phyloP scores from a whole-genome alignment of 2,113 vertebrate species.

The Pantherophis guttatus region DNA sequence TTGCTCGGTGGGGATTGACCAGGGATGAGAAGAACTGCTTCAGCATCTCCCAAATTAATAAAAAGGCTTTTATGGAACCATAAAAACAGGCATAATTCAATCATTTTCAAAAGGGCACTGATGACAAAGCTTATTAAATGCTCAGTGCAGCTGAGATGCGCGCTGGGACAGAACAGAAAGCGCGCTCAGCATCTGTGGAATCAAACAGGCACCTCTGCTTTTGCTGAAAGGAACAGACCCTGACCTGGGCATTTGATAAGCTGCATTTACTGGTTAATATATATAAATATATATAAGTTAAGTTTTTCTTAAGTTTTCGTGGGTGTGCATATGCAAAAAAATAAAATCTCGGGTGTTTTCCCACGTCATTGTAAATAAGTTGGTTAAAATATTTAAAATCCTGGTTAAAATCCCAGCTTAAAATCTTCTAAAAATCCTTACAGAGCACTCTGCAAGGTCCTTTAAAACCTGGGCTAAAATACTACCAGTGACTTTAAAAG shows the following conservation, averaged over 20 bases:
- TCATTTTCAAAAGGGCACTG: conserved; percentile 63
- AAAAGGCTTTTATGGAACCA: conserved; percentile 71
- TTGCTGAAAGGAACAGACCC: conserved; percentile 48
- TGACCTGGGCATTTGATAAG: conserved; percentile 56
- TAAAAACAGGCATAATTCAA: conserved; percentile 72
- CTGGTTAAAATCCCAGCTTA: too few relatives aligned
- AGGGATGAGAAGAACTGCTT: conserved; percentile 47
- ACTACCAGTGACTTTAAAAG: too few relatives aligned
- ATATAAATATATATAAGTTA: too few relatives aligned
- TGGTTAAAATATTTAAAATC: too few relatives aligned
- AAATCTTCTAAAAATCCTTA: too few relatives aligned
- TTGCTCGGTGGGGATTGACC: conserved; percentile 35
- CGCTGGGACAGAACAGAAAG: conserved; percentile 42
- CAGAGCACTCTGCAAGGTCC: too few relatives aligned
- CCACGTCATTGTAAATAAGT: too few relatives aligned
- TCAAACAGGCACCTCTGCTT: conserved; percentile 23
- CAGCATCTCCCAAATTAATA: conserved; percentile 68
- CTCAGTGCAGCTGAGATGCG: conserved; percentile 50
- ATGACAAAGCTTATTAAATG: conserved; percentile 67
- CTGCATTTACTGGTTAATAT: conserved; percentile 44
- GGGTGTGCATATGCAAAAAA: too few relatives aligned
- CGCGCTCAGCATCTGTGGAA: conserved; percentile 51
- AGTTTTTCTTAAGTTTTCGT: too few relatives aligned
- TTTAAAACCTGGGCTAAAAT: too few relatives aligned
- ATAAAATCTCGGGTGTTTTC: too few relatives aligned